Evolutionary conservation across 2,888 invertebrate genomes (phyloP).

Genomic region (Scaptomyza caliginosa): DNA sequence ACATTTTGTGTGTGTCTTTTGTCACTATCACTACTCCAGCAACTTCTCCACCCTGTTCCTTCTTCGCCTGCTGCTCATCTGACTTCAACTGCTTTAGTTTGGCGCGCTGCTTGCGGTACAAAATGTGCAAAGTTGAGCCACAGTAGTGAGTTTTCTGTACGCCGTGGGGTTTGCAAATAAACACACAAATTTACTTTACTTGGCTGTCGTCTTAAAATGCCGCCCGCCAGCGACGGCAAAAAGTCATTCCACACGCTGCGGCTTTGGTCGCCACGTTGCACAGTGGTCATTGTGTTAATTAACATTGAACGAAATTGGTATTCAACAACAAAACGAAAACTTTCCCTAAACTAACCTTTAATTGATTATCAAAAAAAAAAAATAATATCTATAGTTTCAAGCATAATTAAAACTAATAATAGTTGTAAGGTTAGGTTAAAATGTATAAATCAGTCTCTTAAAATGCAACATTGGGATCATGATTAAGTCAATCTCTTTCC

Average conservation of each 20-base stretch:
- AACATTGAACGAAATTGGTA: background rate
- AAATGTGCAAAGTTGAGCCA: slow-evolving; percentile 64
- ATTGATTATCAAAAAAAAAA: too few relatives aligned
- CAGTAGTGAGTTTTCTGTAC: slow-evolving; percentile 34
- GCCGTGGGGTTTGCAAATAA: slow-evolving; percentile 74
- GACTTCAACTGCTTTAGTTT: slow-evolving; percentile 41
- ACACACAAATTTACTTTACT: slow-evolving; percentile 76
- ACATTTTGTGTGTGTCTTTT: slow-evolving; percentile 77
- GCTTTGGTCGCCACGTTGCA: slow-evolving; percentile 21
- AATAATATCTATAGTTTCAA: background rate
- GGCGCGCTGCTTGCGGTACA: slow-evolving; percentile 55
- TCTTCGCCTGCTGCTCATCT: too few relatives aligned
- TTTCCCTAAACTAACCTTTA: too few relatives aligned
- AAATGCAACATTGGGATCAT: too few relatives aligned
- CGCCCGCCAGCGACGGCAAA: slow-evolving; percentile 58
- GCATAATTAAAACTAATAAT: too few relatives aligned
- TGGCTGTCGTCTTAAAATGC: slow-evolving; percentile 56
- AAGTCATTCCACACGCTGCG: slow-evolving; percentile 64
- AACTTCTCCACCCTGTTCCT: background rate
- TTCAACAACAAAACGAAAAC: too few relatives aligned
- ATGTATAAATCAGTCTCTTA: too few relatives aligned
- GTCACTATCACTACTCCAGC: slow-evolving; percentile 42
- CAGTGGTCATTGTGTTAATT: slow-evolving; percentile 9
- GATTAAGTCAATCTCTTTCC: background rate
- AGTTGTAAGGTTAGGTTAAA: too few relatives aligned